Base-by-base conservation (phyloP, 2,888 invertebrate species). In the Bombylius discolor region DNA sequence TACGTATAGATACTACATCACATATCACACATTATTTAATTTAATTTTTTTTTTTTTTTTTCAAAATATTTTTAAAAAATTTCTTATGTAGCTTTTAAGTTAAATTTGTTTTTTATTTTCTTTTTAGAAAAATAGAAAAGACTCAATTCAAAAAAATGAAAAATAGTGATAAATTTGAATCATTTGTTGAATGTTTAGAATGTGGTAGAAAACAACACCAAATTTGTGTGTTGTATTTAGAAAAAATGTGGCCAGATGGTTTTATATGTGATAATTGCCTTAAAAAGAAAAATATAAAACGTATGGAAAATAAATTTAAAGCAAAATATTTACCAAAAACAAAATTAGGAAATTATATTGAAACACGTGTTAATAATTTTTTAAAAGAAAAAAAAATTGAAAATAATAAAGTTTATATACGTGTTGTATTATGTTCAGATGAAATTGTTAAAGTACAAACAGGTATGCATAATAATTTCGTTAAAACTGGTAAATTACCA, bases 401-500 rank as follows among this genome's bases (percentile, higher is more conserved):
- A 47, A 94, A 96, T 55, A 98, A 97, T 47, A 98, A 99, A 71
- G 98, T 99, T 53, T 89, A 90, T 67, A 97, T 99, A 68, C 85
- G 99, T 66, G 98, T 99, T 14, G 93, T 99, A 12, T 93, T 97
- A 47, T 94, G 95, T 68, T 92, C 94, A 23, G 99, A 99, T 68
- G 99, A 99, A 76, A 84, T 92, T 63, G 97, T 97, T 13, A 99
- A 99, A 77, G 97, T 99, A 8, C 99, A 99, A 72, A 92, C 94
- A n/a, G 92, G 95, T 56, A 99, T 99, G 98, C 83, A 88, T 64
- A 81, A 83, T 62, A 82, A 92, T 66, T 92, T 92, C 72, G 90
- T 92, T 50, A 90, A 92, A 53, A 82, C 81, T 33, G 86, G 89
- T 57, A 94, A 95, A 68, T 82, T 98, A 76, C 81, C 84, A 59